Evolutionary conservation across 2,113 vertebrate genomes (phyloP).

Genomic region (Mystacornis crossleyi): DNA sequence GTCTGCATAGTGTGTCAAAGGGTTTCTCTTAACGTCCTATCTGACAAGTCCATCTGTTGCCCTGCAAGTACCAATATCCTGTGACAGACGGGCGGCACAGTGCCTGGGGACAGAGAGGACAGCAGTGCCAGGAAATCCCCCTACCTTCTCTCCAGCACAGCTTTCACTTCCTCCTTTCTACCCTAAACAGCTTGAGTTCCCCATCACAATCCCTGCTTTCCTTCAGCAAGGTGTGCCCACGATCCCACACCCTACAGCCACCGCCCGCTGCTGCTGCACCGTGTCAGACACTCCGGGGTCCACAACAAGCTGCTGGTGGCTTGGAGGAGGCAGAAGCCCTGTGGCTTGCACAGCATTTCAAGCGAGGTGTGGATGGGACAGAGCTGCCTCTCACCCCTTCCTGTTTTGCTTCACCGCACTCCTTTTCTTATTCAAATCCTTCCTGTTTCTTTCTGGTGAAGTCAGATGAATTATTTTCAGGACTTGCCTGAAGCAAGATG

Average conservation of each 20-base stretch:
- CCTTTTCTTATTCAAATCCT: slow-evolving; percentile 29
- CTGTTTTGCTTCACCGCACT: slow-evolving; percentile 30
- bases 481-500: background rate
- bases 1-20: background rate
- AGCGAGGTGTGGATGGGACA: background rate
- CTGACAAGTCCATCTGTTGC: background rate
- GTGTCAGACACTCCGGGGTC: background rate
- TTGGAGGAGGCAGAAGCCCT: background rate
- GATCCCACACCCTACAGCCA: background rate
- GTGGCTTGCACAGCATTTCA: background rate
- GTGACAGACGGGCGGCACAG: fast-evolving
- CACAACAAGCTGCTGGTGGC: background rate
- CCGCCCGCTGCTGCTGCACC: background rate
- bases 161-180: background rate
- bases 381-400: slow-evolving; percentile 36
- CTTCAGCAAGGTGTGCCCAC: background rate
- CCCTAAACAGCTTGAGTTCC: background rate
- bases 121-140: background rate
- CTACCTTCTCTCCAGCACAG: background rate
- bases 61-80: background rate
- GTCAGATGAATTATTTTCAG: slow-evolving; percentile 9
- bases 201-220: background rate
- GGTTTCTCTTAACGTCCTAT: background rate
- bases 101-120: background rate
- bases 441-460: slow-evolving; percentile 29